A percentile compares a stretch with the other conserved stretches of the same genome.
These are phyloP conservation scores for Zoanthus sansibaricus DNA, from an alignment of 92 coral and sea anemone species.

Conservation along the genomic window DNA sequence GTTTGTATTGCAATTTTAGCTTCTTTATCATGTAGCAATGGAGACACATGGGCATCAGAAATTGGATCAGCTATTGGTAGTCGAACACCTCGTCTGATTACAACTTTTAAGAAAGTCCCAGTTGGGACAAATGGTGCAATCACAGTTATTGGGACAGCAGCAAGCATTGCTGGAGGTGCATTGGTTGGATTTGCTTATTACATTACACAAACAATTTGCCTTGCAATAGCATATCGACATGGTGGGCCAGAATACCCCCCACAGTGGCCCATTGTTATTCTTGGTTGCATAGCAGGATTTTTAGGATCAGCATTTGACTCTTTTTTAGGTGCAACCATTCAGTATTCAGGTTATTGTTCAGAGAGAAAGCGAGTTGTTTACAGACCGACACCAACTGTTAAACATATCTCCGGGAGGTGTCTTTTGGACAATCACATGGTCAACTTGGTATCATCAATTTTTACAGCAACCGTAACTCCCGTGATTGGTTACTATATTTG, in stretches of 20 bases:
- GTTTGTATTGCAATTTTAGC: conserved; percentile 90
- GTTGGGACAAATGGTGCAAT: conserved; percentile 98
- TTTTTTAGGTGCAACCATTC: conserved; percentile 92
- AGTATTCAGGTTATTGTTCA: conserved; percentile 93
- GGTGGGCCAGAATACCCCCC: conserved; percentile 68
- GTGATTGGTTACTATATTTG: conserved; percentile 88
- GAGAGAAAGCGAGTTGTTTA: conserved; percentile 81
- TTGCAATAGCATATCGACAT: conserved; percentile 61
- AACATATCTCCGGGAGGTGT: conserved; percentile 84
- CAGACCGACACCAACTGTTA: conserved; percentile 78
- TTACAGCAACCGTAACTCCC: conserved; percentile 84
- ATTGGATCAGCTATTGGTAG: conserved; percentile 86
- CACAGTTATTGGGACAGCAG: conserved; percentile 82
- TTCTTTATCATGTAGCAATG: conserved; percentile 94
- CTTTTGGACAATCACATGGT: conserved; percentile 93
- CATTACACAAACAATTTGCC: conserved; percentile 51
- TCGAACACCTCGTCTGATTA: conserved; percentile 82
- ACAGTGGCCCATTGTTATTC: conserved; percentile 95
- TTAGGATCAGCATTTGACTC: conserved; percentile 92
- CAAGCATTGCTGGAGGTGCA: conserved; percentile 90
- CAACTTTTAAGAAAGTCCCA: conserved; percentile 89
- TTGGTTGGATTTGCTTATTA: conserved; percentile 86
- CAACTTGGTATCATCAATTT: conserved; percentile 81
- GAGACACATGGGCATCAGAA: conserved; percentile 99
- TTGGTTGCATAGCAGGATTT: conserved; percentile 91